Conservation (phyloP, 2,113 vertebrate genomes). For the Grantiella picta region DNA sequence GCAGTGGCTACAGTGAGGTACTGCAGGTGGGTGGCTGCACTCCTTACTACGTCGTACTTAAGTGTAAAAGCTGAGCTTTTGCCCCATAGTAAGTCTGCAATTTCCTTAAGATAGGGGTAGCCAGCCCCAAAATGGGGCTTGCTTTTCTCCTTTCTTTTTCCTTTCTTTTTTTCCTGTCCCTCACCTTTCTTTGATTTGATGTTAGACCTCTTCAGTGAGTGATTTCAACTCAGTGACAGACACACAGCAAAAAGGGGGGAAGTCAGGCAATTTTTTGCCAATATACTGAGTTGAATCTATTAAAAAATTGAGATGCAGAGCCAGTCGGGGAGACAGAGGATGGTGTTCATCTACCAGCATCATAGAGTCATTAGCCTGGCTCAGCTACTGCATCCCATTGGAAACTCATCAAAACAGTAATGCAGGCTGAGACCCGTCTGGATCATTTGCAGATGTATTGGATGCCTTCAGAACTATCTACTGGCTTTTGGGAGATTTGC, state of each 20-base stretch:
- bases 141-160: background rate
- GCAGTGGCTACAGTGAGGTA: background rate
- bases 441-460: background rate
- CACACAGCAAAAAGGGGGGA: background rate
- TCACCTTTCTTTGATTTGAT: background rate
- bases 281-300: background rate
- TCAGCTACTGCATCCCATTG: background rate
- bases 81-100: background rate
- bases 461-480: background rate
- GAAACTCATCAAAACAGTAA: background rate
- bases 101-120: background rate
- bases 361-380: background rate
- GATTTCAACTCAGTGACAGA: background rate
- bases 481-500: background rate
- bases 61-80: background rate
- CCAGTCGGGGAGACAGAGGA: background rate
- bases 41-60: rapidly evolving
- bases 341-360: background rate
- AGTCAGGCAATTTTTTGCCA: background rate
- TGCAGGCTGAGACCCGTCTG: background rate
- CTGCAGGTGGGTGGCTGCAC: background rate
- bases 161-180: background rate
- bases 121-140: background rate
- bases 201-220: background rate
- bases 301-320: background rate